A percentile compares a stretch with the other conserved stretches of the same genome.
Conservation (phyloP, 2,797 vertebrate species). For the Rhinogobio ventralis region DNA sequence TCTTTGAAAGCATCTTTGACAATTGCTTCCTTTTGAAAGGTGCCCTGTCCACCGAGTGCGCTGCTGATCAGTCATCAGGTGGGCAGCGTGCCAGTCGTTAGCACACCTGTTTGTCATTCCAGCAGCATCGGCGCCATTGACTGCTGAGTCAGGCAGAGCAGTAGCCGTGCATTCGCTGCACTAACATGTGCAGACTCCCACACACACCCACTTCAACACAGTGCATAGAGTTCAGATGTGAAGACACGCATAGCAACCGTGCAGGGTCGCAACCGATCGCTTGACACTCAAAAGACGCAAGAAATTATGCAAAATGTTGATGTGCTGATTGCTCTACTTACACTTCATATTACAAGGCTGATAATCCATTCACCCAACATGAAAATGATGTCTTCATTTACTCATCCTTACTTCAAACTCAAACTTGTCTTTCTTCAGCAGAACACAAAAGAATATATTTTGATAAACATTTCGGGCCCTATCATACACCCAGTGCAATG, state of each 20-base stretch:
- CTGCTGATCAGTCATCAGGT: conserved; percentile 14
- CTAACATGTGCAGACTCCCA: conserved; percentile 2
- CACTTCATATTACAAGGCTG: neutral
- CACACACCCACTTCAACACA: conserved; percentile 24
- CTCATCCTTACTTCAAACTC: neutral
- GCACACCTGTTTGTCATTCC: conserved; percentile 41
- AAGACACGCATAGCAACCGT: neutral
- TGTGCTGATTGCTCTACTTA: neutral
- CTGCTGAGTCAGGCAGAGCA: conserved; percentile 59
- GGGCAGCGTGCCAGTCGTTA: conserved; percentile 44
- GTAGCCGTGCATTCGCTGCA: neutral
- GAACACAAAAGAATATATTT: neutral
- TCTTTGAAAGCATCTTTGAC: conserved; percentile 39
- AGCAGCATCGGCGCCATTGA: conserved; percentile 34
- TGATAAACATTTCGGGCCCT: neutral
- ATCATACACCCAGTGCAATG: too few species aligned
- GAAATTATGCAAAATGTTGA: neutral
- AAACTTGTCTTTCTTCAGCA: neutral
- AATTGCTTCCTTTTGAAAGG: neutral
- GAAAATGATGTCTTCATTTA: neutral
- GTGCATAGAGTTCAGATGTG: conserved; percentile 17
- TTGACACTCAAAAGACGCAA: neutral
- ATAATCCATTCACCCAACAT: neutral
- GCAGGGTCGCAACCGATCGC: neutral
- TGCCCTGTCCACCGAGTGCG: neutral